Conservation (phyloP, 2,113 vertebrate species). For the Pseudopipra pipra region DNA sequence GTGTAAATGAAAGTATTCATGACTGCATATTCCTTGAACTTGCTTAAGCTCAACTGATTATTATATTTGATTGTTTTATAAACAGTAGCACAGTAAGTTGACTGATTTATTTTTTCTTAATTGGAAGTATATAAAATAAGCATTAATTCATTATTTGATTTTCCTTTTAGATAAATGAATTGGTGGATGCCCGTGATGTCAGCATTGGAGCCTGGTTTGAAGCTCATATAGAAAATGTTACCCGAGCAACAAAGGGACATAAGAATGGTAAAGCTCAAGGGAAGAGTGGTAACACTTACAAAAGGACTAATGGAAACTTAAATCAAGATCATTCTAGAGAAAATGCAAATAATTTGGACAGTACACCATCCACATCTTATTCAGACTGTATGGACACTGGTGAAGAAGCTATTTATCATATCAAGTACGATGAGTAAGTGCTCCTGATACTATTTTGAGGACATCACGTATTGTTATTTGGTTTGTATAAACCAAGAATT, state of each 20-base stretch:
- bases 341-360: constrained; percentile 83
- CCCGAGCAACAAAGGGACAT: constrained; percentile 83
- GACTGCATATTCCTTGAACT: background rate
- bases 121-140: background rate
- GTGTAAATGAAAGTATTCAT: background rate
- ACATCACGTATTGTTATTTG: constrained; percentile 57
- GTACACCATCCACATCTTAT: constrained; percentile 88
- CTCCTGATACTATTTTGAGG: constrained; percentile 73
- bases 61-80: background rate
- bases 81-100: background rate
- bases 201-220: constrained; percentile 97
- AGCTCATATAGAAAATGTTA: constrained; percentile 91
- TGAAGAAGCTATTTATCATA: constrained; percentile 92
- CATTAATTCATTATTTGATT: constrained; percentile 60
- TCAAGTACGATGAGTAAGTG: constrained; percentile 99
- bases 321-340: constrained; percentile 84
- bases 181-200: constrained; percentile 96
- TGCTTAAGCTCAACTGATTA: background rate
- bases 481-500: constrained; percentile 63
- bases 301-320: constrained; percentile 92
- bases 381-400: constrained; percentile 81
- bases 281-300: constrained; percentile 85
- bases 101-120: background rate
- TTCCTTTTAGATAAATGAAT: constrained; percentile 90
- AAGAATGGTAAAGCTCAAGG: constrained; percentile 82